These are phyloP conservation scores for Drosophila lacteicornis DNA, from an alignment of 1,140 invertebrate genomes.

Conservation along the genomic window DNA sequence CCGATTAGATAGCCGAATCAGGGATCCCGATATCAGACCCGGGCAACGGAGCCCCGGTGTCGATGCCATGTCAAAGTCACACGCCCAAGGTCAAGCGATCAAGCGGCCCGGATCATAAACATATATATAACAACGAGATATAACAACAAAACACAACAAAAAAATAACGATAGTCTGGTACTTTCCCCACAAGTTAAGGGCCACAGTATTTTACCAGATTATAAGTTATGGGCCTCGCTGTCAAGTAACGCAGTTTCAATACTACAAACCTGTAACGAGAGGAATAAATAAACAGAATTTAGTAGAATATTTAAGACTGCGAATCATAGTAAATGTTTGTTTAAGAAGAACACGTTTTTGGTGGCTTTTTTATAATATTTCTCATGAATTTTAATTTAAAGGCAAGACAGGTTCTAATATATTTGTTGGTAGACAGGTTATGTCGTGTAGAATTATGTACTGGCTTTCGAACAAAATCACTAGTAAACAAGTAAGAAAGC, in stretches of 20 bases:
- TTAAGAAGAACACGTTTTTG: conserved; percentile 1
- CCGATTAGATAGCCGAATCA: conserved; percentile 40
- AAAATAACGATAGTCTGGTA: neutral
- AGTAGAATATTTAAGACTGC: neutral
- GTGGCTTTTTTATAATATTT: neutral
- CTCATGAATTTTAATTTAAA: conserved; percentile 15
- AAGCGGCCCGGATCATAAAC: conserved; percentile 6
- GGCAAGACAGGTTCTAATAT: conserved; percentile 2
- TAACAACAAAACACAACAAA: neutral
- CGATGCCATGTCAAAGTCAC: conserved; percentile 30
- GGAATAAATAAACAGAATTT: neutral
- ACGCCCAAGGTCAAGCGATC: conserved; percentile 24
- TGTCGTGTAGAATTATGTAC: too few relatives aligned
- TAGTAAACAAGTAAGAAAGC: neutral
- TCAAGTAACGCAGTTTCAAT: neutral
- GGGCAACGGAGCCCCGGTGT: conserved; percentile 3
- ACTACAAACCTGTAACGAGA: conserved; percentile 21
- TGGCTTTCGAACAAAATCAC: neutral
- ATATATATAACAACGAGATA: conserved; percentile 3
- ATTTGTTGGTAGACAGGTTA: conserved; percentile 1
- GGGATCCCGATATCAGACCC: conserved; percentile 23
- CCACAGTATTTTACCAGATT: conserved; percentile 7
- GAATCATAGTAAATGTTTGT: neutral
- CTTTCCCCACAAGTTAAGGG: neutral
- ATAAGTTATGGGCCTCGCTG: neutral